phyloP scores from a whole-genome alignment of 2,888 invertebrate species.

The Synanthedon myopaeformis region DNA sequence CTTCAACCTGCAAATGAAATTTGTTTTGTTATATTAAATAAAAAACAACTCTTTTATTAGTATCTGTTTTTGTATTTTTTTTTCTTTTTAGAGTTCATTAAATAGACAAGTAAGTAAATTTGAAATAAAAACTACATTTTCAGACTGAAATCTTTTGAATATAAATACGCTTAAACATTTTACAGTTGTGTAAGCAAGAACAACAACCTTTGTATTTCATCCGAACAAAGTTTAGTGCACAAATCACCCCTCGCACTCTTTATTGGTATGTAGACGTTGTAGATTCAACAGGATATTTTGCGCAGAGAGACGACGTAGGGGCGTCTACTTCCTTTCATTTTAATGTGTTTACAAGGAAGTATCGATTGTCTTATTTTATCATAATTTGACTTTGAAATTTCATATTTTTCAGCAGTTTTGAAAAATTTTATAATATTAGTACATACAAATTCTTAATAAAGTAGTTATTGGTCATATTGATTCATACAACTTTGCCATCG shows the following conservation, averaged over 20 bases:
- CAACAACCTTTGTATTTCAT: background rate
- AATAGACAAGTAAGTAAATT: too few relatives aligned
- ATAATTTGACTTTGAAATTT: constrained; percentile 68
- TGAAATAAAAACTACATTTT: too few relatives aligned
- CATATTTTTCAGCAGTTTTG: too few relatives aligned
- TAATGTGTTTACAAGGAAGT: constrained; percentile 69
- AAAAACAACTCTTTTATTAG: too few relatives aligned
- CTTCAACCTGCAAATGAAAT: too few relatives aligned
- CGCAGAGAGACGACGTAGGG: constrained; percentile 51
- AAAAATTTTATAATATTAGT: too few relatives aligned
- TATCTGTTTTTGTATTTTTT: too few relatives aligned
- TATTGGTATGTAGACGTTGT: constrained; percentile 58
- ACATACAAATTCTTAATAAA: too few relatives aligned
- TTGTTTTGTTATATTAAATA: too few relatives aligned
- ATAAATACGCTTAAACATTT: background rate
- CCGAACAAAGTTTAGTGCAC: constrained; percentile 22
- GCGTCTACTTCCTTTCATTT: constrained; percentile 41
- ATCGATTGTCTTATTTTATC: constrained; percentile 66
- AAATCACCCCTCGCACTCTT: constrained; percentile 56
- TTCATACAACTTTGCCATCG: too few relatives aligned
- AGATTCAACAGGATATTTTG: constrained; percentile 63
- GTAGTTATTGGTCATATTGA: too few relatives aligned
- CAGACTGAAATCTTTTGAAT: background rate
- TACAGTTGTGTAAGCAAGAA: background rate
- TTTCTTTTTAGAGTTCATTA: too few relatives aligned